Percentiles rank a stretch among this genome's conserved stretches.
Evolutionary conservation across 2,888 invertebrate genomes (phyloP).

Genomic region (Drosophila barbarae): DNA sequence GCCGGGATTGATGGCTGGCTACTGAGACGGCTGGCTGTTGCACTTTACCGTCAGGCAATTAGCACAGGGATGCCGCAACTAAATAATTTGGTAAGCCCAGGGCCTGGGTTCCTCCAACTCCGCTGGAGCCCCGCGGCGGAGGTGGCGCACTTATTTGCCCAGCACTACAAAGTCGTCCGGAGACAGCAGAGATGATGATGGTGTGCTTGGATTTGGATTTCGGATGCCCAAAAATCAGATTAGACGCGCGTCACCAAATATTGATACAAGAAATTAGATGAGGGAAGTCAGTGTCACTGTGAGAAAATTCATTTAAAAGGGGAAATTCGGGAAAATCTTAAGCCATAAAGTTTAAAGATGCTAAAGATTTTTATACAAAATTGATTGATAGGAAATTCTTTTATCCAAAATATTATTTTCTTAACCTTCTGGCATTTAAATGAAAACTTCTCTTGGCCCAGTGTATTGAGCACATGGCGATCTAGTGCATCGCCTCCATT

Average conservation of each 20-base stretch:
- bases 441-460: not conserved
- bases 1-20: slow-evolving; percentile 65
- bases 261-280: slow-evolving; percentile 53
- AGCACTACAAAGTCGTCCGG: slow-evolving; percentile 32
- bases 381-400: no score
- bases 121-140: slow-evolving; percentile 13
- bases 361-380: no score
- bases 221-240: slow-evolving; percentile 14
- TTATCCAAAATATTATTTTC: not conserved
- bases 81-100: slow-evolving; percentile 67
- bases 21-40: slow-evolving; percentile 50
- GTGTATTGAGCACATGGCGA: slow-evolving; percentile 21
- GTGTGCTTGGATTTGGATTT: not conserved
- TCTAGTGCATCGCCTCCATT: slow-evolving; percentile 30
- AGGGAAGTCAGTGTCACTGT: slow-evolving; percentile 16
- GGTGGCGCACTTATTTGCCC: slow-evolving; percentile 65
- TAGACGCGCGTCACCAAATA: slow-evolving; percentile 63
- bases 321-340: not conserved
- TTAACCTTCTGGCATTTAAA: not conserved
- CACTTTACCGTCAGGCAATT: slow-evolving; percentile 70
- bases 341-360: not conserved
- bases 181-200: slow-evolving; percentile 2
- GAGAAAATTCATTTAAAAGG: slow-evolving; percentile 1
- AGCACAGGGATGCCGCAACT: slow-evolving; percentile 74
- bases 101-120: slow-evolving; percentile 33